Conservation (phyloP, 2,797 vertebrate genomes). For the Phataginus tetradactyla region DNA sequence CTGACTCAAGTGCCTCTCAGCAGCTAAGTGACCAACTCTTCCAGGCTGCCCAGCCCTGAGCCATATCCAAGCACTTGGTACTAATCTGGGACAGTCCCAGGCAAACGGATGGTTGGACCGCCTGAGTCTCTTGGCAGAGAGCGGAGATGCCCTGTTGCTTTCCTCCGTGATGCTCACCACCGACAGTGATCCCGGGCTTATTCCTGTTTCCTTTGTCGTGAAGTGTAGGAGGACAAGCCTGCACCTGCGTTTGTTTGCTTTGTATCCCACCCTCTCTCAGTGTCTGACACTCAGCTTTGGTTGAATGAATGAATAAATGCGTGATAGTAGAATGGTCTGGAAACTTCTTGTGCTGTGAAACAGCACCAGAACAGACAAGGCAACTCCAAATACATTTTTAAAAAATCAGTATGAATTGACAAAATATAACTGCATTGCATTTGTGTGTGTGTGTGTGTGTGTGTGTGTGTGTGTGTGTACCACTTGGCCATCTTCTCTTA, state of each 20-base stretch:
- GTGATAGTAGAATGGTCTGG: accelerated
- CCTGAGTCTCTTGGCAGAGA: background rate
- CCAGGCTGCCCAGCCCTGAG: background rate
- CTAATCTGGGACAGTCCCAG: background rate
- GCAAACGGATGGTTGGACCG: background rate
- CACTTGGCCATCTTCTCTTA: background rate
- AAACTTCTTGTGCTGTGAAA: accelerated
- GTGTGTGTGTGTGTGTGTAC: background rate
- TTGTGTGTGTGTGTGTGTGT: background rate
- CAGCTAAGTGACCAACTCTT: too few species aligned
- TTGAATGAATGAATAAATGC: accelerated
- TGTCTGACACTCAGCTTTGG: background rate
- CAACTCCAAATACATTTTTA: background rate
- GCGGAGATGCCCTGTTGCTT: accelerated
- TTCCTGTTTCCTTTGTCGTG: background rate
- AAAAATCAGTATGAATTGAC: background rate
- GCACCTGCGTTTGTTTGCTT: background rate
- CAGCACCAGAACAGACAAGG: accelerated
- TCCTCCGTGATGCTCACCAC: accelerated
- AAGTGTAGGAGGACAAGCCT: too few species aligned
- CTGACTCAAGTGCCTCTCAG: too few species aligned
- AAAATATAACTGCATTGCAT: accelerated
- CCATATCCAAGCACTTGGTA: background rate
- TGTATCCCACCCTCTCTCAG: background rate
- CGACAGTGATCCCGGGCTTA: background rate